phyloP scores from a whole-genome alignment of 2,113 vertebrate genomes.

The Stigmatopora argus region DNA sequence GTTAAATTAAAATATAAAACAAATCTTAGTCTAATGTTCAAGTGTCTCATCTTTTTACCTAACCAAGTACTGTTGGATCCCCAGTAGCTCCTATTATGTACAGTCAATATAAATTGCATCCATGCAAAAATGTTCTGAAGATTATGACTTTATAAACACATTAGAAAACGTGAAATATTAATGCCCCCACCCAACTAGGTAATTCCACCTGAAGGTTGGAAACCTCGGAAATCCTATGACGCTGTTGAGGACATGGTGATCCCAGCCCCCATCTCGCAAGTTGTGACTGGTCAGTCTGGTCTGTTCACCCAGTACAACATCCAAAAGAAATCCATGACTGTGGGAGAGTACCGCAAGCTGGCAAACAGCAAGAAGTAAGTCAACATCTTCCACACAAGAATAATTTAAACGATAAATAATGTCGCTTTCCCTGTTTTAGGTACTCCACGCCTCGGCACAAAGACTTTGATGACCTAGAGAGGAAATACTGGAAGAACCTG shows the following conservation, averaged over 20 bases:
- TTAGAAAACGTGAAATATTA: background rate
- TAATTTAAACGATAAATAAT: background rate
- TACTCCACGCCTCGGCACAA: conserved; percentile 94
- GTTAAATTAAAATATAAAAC: too few relatives aligned
- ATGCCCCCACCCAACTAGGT: conserved; percentile 42
- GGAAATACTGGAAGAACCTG: conserved; percentile 99
- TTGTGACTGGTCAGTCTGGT: conserved; percentile 94
- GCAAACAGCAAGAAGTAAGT: conserved; percentile 94
- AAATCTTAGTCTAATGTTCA: too few relatives aligned
- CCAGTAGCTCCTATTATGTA: too few relatives aligned
- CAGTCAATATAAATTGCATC: background rate
- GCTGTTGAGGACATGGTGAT: conserved; percentile 92
- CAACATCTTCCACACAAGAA: background rate
- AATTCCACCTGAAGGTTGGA: conserved; percentile 85
- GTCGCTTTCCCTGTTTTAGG: conserved; percentile 56
- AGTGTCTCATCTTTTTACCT: too few relatives aligned
- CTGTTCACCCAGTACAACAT: conserved; percentile 98
- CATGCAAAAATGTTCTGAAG: background rate
- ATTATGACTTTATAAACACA: background rate
- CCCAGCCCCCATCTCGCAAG: conserved; percentile 92
- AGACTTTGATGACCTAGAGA: conserved; percentile 93
- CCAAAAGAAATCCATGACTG: conserved; percentile 96
- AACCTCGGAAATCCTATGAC: conserved; percentile 84
- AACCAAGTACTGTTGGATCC: too few relatives aligned
- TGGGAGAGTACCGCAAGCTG: conserved; percentile 87